Base-by-base conservation (phyloP, 2,113 vertebrate species). In the Amphiprion percula region DNA sequence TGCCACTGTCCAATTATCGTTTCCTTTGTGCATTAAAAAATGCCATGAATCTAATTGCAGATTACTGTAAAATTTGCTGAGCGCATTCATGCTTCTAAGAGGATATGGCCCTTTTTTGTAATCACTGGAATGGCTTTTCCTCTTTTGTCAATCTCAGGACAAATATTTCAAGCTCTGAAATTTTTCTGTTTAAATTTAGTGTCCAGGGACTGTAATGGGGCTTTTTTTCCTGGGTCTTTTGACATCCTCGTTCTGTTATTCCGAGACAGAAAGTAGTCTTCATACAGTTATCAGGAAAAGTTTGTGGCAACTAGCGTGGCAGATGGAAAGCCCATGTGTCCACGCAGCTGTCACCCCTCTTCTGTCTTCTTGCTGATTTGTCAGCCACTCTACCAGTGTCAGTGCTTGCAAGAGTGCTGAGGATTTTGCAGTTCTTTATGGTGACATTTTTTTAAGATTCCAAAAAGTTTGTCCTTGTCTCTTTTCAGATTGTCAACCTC, bases 401-500 rank as follows among this genome's bases (percentile, higher is more conserved):
- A 0, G 6, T 24, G 24, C 30, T 39, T 26, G 23, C 28, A 37
- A 53, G 49, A 65, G 19, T 44, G 10, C 33, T 60, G 60, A 17
- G 4, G 21, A 74, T 56, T 72, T 76, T 66, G 10, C 26, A 24
- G 17, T 44, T 56, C 64, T 64, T 10, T 33, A 24, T 76, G 33
- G 62, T 11, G 62, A 6, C 0, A 15, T 10, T 53, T 23, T 28
- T 53, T 26, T 2, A 10, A 41, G 5, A 53, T 21, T 41, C 30
- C 63, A 64, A 39, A 55, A 5, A 46, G 12, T 77, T 46, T 80
- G n/a, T 46, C 30, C 63, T 55, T 83, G 60, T 84, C 70, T 94
- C 75, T 76, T 91, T 90, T 85, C 93, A 99, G 98, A 97, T 94
- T 85, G 95, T 97, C 94, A 96, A 79, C 74, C 94, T 97, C 75